These are phyloP conservation scores for Salminus brasiliensis DNA, from an alignment of 2,113 vertebrate genomes.

Conservation along the genomic window DNA sequence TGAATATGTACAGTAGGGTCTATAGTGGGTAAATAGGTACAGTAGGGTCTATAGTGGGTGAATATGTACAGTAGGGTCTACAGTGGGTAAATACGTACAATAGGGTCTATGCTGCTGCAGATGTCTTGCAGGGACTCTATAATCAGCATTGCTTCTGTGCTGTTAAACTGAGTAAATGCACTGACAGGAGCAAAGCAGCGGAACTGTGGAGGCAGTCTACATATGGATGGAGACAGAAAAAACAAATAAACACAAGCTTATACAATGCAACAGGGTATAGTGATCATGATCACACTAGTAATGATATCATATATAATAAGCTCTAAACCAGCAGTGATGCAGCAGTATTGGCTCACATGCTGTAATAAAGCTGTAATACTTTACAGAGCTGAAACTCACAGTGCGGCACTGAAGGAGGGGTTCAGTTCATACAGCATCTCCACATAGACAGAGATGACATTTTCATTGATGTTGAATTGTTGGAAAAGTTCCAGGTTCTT, in stretches of 20 bases:
- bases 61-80: too few species aligned
- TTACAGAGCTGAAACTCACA: constrained; percentile 60
- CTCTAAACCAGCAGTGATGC: too few species aligned
- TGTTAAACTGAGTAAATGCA: constrained; percentile 60
- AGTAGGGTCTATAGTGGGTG: too few species aligned
- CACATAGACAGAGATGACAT: constrained; percentile 64
- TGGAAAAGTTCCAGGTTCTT: constrained; percentile 69
- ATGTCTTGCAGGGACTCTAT: constrained; percentile 47
- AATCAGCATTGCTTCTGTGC: constrained; percentile 32
- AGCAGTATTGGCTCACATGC: not conserved
- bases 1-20: too few species aligned
- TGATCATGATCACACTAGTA: not conserved
- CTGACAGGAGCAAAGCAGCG: constrained; percentile 63
- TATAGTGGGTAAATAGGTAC: too few species aligned
- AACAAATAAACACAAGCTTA: not conserved
- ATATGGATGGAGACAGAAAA: constrained; percentile 3
- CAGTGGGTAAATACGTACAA: constrained; percentile 53
- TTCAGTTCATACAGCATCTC: constrained; percentile 65
- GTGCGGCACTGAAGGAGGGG: constrained; percentile 65
- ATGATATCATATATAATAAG: not conserved
- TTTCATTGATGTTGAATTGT: constrained; percentile 29
- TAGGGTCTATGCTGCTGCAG: constrained; percentile 61
- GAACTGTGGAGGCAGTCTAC: constrained; percentile 64
- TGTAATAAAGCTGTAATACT: not conserved
- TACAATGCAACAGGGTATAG: not conserved